Evolutionary conservation across 2,797 vertebrate genomes (phyloP), one percentile per base, ranked within the genome.

Genomic region (Heteromormyrus szaboi): DNA sequence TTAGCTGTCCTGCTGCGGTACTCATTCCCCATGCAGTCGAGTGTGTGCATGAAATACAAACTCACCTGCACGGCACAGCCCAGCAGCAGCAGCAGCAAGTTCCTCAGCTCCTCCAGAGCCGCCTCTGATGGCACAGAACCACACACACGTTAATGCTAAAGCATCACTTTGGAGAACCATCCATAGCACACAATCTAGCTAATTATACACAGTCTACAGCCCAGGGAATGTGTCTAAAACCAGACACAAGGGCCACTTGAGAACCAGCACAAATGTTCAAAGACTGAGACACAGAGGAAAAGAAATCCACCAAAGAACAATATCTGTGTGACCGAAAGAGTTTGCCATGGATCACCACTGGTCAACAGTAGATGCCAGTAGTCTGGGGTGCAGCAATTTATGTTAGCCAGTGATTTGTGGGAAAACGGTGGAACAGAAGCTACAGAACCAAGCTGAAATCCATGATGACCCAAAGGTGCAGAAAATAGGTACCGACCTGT

Each of bases 11-110:
- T 25, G 56, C 56, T 59, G 54, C 19, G 54, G 54, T 7, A n/a
- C 54, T 6, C 54, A 59, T 72, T 37, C 11, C 25, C 25, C 33
- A 33, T 14, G 25, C 11, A 11, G 33, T 14, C 3, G 2, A 4
- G 25, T 44, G 76, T 79, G 72, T 29, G 37, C 2, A 46, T 17
- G 51, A 81, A 0, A 65, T 94, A 25, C 62, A 9, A 12, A 87
- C 41, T 2, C 93, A 98, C 98, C 97, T 98, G 98, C 88, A 98
- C 98, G 0, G 98, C 97, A 87, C 97, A 97, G 88, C 97, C 97
- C 8, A 98, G 93, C 90, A 98, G 68, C 37, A 98, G 94, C 90
- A 97, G 93, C 65, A 98, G 91, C 89, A 97, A 90, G 86, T 95
- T 96, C 89, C 96, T 95, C 93, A 98, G 93, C 90, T 97, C 97